Evolutionary conservation across 2,888 invertebrate genomes (phyloP), one percentile per base, ranked within the genome.

Genomic region (Napeogenes inachia): DNA sequence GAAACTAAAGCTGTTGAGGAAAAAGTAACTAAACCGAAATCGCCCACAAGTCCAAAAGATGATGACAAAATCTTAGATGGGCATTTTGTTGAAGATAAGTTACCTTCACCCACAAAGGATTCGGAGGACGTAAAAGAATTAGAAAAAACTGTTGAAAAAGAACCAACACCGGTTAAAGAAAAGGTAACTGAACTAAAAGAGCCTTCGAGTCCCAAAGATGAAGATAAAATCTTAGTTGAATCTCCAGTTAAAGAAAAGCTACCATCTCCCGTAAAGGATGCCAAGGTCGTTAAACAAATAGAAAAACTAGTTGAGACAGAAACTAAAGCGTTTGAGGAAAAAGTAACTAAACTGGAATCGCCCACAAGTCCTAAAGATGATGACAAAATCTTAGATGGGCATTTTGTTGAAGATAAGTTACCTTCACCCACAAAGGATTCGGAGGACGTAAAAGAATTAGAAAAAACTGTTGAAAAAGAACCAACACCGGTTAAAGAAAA

Each of bases 171-270:
- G 1, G 38, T 62, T 0, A 42, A 42, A 4, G 54, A 56, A 1
- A 3, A n/a, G 8, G 4, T 46, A 3, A 10, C 30, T 4, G 30
- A 21, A 38, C 33, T 13, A 0, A 54, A 65, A 13, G 61, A 64
- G 35, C 32, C 50, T 13, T 58, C 58, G 3, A 63, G 60, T 21
- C 63, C 61, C 5, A 61, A 59, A 35, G 35, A 35, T 5, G 2
- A 35, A 6, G 35, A 35, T 0, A 65, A 69, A 21, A 35, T 54
- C 0, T 21, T 32, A 2, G 57, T 65, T 4, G 64, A 66, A 10
- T 47, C 21, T 13, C 56, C 13, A 2, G 69, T 61, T 42, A 58
- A 54, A 6, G 62, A 57, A 2, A 64, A 68, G 45, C 42, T 35
- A 4, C 21, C 33, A 0, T 35, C 35, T 53, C 58, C 61, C 4